Conservation (phyloP, 2,888 invertebrate genomes). For the Latrodectus elegans region DNA sequence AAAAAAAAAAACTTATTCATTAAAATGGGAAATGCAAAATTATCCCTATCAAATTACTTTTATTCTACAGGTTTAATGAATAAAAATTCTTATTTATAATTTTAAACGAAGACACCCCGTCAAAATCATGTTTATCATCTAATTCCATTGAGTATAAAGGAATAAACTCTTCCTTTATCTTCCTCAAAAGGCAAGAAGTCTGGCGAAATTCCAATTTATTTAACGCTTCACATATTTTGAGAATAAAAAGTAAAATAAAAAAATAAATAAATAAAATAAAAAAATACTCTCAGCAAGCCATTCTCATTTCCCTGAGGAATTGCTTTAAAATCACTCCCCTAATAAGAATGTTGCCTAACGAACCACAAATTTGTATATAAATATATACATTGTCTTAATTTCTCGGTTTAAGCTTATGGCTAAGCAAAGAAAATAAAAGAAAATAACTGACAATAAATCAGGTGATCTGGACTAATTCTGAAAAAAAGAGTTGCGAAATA, state of each 20-base stretch:
- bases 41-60: too few relatives aligned
- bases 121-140: too few relatives aligned
- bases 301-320: not conserved
- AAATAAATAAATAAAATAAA: not conserved
- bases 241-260: not conserved
- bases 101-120: too few relatives aligned
- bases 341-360: not conserved
- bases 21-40: too few relatives aligned
- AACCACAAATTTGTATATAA: constrained; percentile 5
- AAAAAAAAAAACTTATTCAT: too few relatives aligned
- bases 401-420: not conserved
- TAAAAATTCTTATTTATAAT: too few relatives aligned
- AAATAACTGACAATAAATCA: not conserved
- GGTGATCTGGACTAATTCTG: not conserved
- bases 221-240: constrained; percentile 3
- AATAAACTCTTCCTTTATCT: too few relatives aligned
- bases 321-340: not conserved
- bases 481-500: not conserved
- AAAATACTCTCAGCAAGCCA: not conserved
- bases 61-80: too few relatives aligned
- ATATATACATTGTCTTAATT: constrained; percentile 5
- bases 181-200: too few relatives aligned
- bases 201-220: not conserved
- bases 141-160: too few relatives aligned
- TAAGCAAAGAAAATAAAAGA: not conserved